Conservation (phyloP, 2,113 vertebrate species). For the Puma concolor region DNA sequence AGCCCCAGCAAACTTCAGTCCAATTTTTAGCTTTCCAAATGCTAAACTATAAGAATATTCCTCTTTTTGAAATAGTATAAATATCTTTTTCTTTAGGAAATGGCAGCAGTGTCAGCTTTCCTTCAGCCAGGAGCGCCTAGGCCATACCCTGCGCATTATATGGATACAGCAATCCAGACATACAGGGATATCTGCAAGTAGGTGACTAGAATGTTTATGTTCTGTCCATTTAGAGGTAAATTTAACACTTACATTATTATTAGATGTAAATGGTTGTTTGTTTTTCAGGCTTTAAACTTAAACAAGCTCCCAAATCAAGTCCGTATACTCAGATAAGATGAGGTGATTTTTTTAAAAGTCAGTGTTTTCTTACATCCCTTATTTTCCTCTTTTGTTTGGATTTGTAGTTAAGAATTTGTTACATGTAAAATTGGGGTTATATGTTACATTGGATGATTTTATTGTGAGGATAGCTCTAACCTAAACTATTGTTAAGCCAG, state of each 20-base stretch:
- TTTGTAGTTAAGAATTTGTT: constrained; percentile 21
- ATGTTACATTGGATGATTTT: neutral
- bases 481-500: neutral
- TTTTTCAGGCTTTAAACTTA: neutral
- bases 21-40: constrained; percentile 2
- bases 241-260: neutral
- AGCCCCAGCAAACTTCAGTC: neutral
- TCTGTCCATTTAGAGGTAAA: neutral
- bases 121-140: constrained; percentile 94
- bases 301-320: neutral
- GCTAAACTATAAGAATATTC: neutral
- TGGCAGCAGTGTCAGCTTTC: constrained; percentile 98
- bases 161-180: constrained; percentile 98
- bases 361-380: neutral
- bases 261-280: neutral
- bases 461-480: neutral
- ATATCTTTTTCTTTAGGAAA: constrained; percentile 89
- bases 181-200: constrained; percentile 99
- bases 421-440: neutral
- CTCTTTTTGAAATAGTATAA: neutral
- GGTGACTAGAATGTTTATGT: constrained; percentile 67
- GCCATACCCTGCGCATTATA: constrained; percentile 97
- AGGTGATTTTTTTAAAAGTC: neutral
- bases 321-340: neutral
- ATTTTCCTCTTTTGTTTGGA: neutral